Conservation (phyloP, 2,888 invertebrate genomes). For the Coecobrya sp. region DNA sequence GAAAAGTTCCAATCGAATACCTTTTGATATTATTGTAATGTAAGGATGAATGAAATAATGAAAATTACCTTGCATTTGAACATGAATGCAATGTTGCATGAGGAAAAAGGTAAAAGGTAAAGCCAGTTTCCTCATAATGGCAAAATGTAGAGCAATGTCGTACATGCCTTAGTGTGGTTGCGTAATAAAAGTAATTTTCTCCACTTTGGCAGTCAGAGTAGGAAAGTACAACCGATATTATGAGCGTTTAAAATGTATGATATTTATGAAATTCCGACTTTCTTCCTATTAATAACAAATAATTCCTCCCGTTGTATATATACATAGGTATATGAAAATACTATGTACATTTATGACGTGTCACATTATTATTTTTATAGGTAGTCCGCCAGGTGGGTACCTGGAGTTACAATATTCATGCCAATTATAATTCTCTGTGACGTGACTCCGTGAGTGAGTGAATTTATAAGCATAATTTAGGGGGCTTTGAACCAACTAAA, state of each 20-base stretch:
- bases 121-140: neutral
- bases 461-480: slow-evolving; percentile 1
- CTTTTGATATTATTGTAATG: neutral
- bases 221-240: too few relatives aligned
- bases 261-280: neutral
- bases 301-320: neutral
- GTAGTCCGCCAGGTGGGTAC: neutral
- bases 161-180: neutral
- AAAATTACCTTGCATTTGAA: neutral
- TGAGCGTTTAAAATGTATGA: too few relatives aligned
- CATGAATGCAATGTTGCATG: neutral
- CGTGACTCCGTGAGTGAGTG: neutral
- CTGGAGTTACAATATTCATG: neutral
- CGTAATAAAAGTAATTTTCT: neutral
- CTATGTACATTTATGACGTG: neutral
- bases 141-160: neutral
- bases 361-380: neutral
- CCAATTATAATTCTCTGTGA: neutral
- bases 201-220: neutral
- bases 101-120: neutral
- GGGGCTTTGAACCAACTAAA: slow-evolving; percentile 24
- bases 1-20: neutral
- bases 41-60: neutral
- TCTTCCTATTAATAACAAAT: neutral
- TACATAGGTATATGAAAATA: too few relatives aligned